Conservation (phyloP, 2,888 invertebrate genomes). For the Nymphalis polychloros region DNA sequence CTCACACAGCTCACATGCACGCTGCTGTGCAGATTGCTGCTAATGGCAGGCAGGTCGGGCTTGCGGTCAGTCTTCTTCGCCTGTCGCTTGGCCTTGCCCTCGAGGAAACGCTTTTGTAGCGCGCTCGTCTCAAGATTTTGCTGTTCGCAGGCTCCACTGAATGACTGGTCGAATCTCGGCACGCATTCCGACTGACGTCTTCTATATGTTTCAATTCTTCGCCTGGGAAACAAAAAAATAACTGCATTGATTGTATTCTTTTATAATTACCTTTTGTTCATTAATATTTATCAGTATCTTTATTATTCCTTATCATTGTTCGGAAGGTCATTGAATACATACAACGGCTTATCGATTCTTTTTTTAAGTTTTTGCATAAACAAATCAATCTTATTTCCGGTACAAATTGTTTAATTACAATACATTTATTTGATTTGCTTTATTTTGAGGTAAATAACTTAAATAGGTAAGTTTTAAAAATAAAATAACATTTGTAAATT, state of each 20-base stretch:
- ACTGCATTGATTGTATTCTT: not conserved
- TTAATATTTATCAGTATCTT: conserved; percentile 1
- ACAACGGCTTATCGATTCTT: too few species aligned
- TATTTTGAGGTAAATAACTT: too few species aligned
- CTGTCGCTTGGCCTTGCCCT: conserved; percentile 93
- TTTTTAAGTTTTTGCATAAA: not conserved
- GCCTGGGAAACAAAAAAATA: conserved; percentile 71
- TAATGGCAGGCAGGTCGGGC: conserved; percentile 73
- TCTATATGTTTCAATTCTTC: conserved; percentile 93
- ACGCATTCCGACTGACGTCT: conserved; percentile 92
- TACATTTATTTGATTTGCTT: too few species aligned
- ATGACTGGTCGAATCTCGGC: conserved; percentile 93
- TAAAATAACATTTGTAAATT: too few species aligned
- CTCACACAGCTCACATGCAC: conserved; percentile 83
- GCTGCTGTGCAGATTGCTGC: conserved; percentile 85
- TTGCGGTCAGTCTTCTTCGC: conserved; percentile 89
- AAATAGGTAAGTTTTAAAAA: too few species aligned
- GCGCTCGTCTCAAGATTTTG: conserved; percentile 94
- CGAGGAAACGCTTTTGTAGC: conserved; percentile 93
- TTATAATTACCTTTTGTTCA: not conserved
- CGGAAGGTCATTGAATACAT: too few species aligned
- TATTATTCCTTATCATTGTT: not conserved
- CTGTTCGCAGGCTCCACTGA: conserved; percentile 93
- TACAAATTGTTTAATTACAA: not conserved
- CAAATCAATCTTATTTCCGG: not conserved